Base-by-base conservation (phyloP, 2,797 vertebrate genomes). In the Scolopax rusticola region DNA sequence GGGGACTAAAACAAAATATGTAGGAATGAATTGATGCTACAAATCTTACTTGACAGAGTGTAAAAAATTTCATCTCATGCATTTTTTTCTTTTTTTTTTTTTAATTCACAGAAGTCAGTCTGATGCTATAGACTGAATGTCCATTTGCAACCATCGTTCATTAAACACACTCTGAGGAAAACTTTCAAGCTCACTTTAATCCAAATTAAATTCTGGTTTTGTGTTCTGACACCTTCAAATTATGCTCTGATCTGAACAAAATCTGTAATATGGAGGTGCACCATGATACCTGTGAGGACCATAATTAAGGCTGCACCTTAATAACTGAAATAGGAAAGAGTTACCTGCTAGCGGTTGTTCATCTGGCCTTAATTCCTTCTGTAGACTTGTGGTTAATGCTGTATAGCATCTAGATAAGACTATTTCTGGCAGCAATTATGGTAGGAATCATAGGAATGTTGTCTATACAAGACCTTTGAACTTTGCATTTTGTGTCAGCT, bases 371-470 rank as follows among this genome's bases (percentile, higher is more conserved):
- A 84, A 84, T 89, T 94, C 38, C 8, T 41, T 64, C 36, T 20
- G 6, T 27, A 60, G n/a, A 4, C 19, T 56, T 9, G 28, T 94
- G 43, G 12, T n/a, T 83, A 91, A 80, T 71, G 23, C 8, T 51
- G 27, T 38, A 19, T 21, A 38, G 2, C 43, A 74, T 70, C 27
- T 48, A 74, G 18, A 40, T 77, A 92, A 85, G 36, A 53, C 20
- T 63, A 18, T 60, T 64, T 95, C 93, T 95, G 95, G 75, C 43
- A 95, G 23, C 23, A 95, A 89, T 96, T 95, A 84, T 45, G 8
- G 12, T 24, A 80, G 19, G 92, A 94, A 93, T 94, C 15, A 28
- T 16, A 84, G 65, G 71, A 96, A 96, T 95, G 75, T 64, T 80
- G 32, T 2, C 30, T 53, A 33, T 15, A 63, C 87, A 6, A 4